Evolutionary conservation across 2,113 vertebrate genomes (phyloP).

Genomic region (Apteryx owenii): DNA sequence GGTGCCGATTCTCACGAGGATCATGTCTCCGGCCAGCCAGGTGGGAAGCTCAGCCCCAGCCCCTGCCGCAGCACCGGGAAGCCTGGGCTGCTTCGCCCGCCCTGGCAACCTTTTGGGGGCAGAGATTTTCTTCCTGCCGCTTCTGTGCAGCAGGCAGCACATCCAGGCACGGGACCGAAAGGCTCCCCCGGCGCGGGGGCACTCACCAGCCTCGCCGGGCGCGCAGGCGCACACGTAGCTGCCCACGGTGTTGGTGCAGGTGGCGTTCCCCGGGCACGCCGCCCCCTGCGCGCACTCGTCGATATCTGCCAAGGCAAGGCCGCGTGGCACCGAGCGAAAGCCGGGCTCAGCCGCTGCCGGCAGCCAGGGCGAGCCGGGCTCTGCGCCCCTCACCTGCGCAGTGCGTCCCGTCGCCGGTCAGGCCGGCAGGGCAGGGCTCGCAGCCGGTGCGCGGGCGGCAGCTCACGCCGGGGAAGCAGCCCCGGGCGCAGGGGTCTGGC

Average conservation of each 20-base stretch:
- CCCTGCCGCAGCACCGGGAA: too few species aligned
- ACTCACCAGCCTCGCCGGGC: neutral
- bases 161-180: too few species aligned
- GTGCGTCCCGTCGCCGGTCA: slow-evolving; percentile 24
- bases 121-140: neutral
- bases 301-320: neutral
- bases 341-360: rapidly evolving
- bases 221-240: slow-evolving; percentile 24
- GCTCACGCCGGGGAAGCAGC: slow-evolving; percentile 37
- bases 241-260: slow-evolving; percentile 46
- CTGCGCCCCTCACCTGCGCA: slow-evolving; percentile 40
- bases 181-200: too few species aligned
- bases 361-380: neutral
- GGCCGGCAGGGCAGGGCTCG: neutral
- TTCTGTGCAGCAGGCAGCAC: neutral
- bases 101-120: neutral
- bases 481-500: neutral
- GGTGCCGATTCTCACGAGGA: rapidly evolving
- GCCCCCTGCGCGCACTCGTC: neutral
- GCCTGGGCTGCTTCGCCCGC: too few species aligned
- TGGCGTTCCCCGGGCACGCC: neutral
- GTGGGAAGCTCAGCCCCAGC: too few species aligned
- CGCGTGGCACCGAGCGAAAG: neutral
- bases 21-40: neutral
- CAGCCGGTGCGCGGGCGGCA: neutral